Base-by-base conservation (phyloP, 1,140 invertebrate genomes). In the Achatina immaculata region DNA sequence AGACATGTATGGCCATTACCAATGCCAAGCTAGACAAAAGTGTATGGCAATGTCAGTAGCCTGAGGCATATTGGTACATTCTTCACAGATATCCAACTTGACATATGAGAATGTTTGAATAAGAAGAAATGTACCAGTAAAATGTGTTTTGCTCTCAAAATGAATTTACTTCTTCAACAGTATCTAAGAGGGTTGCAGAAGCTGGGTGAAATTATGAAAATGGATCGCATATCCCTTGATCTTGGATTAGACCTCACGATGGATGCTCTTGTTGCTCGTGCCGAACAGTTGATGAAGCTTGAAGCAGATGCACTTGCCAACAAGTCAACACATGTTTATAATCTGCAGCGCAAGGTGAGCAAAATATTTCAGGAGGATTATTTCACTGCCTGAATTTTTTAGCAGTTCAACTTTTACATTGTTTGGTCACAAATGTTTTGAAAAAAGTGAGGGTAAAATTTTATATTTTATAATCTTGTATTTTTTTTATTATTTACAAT, bases 251-350 rank as follows among this genome's bases (percentile, higher is more conserved):
- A 92, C 80, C 85, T 89, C 83, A 88, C 87, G 7, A 85, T 87
- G 40, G 90, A 91, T 75, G 87, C 89, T 28, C 84, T 92, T 0
- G 81, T 91, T 21, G 84, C 87, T 21, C 87, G 91, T 34, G 90
- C 89, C 43, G 86, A 89, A 65, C 91, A 92, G 80, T 83, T 92
- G 38, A 84, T 88, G n/a, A 89, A 89, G 82, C 81, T 90, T 36
- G 91, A 91, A 83, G 82, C 84, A 42, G 88, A 88, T 78, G 82
- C 87, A 7, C 78, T 91, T 21, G 87, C 86, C 19, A 90, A 91
- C 78, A 84, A 87, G 45, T 88, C 89, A 75, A 89, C 90, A 36
- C 89, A 90, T 66, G 87, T 91, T 24, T 91, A 92, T 80, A 90
- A 89, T 83, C 87, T 91, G 24, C 91, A 91, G 77, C 86, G 90